These are phyloP conservation scores for Hyppa rectilinea DNA, from an alignment of 2,888 invertebrate species.

Conservation along the genomic window DNA sequence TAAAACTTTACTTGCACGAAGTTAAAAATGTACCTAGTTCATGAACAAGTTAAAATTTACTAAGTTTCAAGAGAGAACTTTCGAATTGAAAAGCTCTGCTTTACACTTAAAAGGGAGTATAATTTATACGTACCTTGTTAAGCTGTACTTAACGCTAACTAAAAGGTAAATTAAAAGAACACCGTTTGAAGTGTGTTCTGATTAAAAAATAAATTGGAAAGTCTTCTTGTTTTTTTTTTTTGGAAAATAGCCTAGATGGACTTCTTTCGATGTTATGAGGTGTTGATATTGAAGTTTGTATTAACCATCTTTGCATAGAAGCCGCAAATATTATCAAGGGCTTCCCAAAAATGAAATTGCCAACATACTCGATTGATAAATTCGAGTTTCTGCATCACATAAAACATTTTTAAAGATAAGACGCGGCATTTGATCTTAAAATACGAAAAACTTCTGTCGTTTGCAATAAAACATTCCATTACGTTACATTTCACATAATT, in stretches of 20 bases:
- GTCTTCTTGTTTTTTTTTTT: conserved; percentile 15
- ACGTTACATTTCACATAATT: conserved; percentile 14
- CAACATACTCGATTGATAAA: too few relatives aligned
- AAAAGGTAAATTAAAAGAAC: conserved; percentile 26
- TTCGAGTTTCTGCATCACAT: too few relatives aligned
- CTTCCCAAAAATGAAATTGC: too few relatives aligned
- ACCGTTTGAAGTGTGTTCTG: neutral
- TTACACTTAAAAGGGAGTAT: conserved; percentile 29
- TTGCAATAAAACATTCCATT: neutral
- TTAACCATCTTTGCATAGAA: neutral
- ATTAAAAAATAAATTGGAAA: conserved; percentile 30
- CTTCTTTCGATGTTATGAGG: neutral
- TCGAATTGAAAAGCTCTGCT: conserved; percentile 55
- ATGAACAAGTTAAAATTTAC: conserved; percentile 58
- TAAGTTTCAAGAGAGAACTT: conserved; percentile 57
- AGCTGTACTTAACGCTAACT: conserved; percentile 17
- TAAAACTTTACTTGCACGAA: conserved; percentile 36
- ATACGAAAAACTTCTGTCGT: neutral
- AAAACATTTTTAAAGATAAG: too few relatives aligned
- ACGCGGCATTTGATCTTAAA: too few relatives aligned
- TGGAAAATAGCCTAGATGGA: accelerated
- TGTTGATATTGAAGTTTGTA: neutral
- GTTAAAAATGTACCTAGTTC: conserved; percentile 65
- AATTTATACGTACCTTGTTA: conserved; percentile 32
- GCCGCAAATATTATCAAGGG: too few relatives aligned